phyloP scores from a whole-genome alignment of 1,140 invertebrate species.

The Ridgeia piscesae region DNA sequence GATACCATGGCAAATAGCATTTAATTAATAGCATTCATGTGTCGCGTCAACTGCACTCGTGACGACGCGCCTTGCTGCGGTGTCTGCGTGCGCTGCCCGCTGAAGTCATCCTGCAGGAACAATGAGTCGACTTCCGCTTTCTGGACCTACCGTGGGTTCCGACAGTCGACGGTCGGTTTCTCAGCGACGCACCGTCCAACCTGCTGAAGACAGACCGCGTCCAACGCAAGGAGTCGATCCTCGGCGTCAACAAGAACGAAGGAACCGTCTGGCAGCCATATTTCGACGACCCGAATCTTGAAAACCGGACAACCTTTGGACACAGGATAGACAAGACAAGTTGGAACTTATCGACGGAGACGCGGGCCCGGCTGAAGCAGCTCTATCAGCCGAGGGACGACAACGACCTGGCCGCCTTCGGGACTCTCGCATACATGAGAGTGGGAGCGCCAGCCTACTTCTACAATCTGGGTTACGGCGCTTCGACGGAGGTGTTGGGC shows the following conservation, averaged over 20 bases:
- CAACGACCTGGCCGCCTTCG: slow-evolving; percentile 16
- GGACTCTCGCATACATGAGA: not conserved
- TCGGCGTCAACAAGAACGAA: slow-evolving; percentile 28
- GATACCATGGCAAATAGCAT: no score
- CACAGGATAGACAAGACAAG: slow-evolving; percentile 2
- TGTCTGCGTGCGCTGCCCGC: slow-evolving; percentile 74
- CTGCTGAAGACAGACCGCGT: slow-evolving; percentile 13
- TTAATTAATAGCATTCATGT: no score
- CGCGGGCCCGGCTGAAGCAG: not conserved
- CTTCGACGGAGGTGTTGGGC: slow-evolving; percentile 4
- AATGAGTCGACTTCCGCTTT: slow-evolving; percentile 63
- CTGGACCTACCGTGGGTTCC: slow-evolving; percentile 28
- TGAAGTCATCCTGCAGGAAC: slow-evolving; percentile 77
- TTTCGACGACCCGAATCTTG: slow-evolving; percentile 17
- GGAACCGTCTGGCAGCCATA: slow-evolving; percentile 27
- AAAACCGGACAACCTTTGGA: slow-evolving; percentile 1
- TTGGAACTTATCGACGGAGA: slow-evolving; percentile 15
- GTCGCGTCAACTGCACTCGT: slow-evolving; percentile 15
- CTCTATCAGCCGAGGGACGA: not conserved
- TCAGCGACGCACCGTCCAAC: slow-evolving; percentile 22
- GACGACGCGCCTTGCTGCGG: slow-evolving; percentile 67
- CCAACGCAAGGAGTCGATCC: slow-evolving; percentile 22
- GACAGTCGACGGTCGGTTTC: slow-evolving; percentile 25
- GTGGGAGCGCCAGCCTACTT: slow-evolving; percentile 15
- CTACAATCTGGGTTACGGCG: slow-evolving; percentile 25